Conservation (phyloP, 2,888 invertebrate species). For the Barypeithes pellucidus region DNA sequence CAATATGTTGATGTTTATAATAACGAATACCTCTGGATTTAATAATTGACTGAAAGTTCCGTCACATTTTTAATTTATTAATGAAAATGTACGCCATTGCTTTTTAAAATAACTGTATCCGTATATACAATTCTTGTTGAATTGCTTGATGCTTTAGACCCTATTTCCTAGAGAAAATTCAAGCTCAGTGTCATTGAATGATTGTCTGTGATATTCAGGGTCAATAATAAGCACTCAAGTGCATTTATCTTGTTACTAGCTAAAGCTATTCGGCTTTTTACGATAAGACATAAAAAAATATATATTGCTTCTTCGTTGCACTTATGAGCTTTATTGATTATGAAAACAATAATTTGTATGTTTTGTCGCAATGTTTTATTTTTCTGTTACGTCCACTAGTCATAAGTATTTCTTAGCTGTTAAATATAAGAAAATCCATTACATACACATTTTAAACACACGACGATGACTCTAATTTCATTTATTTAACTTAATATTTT, state of each 20-base stretch:
- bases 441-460: too few relatives aligned
- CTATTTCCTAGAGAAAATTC: constrained; percentile 26
- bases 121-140: background rate
- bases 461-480: background rate
- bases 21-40: too few relatives aligned
- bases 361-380: background rate
- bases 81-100: background rate
- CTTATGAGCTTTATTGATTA: background rate
- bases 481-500: background rate
- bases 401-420: too few relatives aligned
- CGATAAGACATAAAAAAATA: background rate
- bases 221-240: constrained; percentile 8
- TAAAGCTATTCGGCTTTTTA: background rate
- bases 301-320: background rate
- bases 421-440: too few relatives aligned
- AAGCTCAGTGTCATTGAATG: constrained; percentile 24
- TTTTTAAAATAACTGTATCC: background rate
- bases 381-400: too few relatives aligned
- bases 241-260: constrained; percentile 9
- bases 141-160: constrained; percentile 14
- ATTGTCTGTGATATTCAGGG: constrained; percentile 42
- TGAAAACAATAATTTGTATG: background rate
- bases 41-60: too few relatives aligned
- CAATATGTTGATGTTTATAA: too few relatives aligned
- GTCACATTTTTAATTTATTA: too few relatives aligned